Evolutionary conservation across 2,797 vertebrate genomes (phyloP), one percentile per base, ranked within the genome.

Genomic region (Sciurus carolinensis): DNA sequence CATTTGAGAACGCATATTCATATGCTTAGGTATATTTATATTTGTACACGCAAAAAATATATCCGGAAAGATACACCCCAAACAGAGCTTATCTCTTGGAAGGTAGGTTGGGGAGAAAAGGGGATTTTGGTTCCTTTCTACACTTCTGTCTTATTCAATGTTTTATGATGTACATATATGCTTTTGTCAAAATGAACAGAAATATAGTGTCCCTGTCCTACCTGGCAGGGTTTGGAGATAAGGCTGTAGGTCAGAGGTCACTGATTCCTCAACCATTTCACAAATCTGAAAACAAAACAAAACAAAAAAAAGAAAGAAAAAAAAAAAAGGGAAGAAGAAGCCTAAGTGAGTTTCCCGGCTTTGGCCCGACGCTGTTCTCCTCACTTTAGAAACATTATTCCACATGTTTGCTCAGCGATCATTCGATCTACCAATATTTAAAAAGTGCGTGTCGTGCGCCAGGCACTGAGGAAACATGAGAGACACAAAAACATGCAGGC

Each of bases 211-310:
- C 14, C 39, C 1, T 15, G 36, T 0, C 0, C 72, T 98, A 99
- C 98, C 98, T 98, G 98, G 98, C 82, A 99, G 50, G 10, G 98
- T 98, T 87, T 13, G 98, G 52, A 98, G 24, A 5, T 98, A 97
- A 0, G 71, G 97, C 81, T 98, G 97, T 28, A 99, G 95, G 0
- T 98, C 75, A 0, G 50, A 83, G 1, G 12, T 42, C 17, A 98
- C 98, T 0, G 97, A 97, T 3, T 59, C 24, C 59, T 10, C 24
- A 36, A 98, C 71, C 0, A 5, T 86, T 39, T 95, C 91, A 0
- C 98, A 99, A 85, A 99, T 80, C 98, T 99, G 97, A 0, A 1
- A 87, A 90, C 44, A 47, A 75, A 26, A 59, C 59, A 66, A 66
- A 39, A 39, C 39, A 39, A 39, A 39, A 39, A 3, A 39, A 39